Conservation (phyloP, 2,797 vertebrate species). For the Phoebastria nigripes region DNA sequence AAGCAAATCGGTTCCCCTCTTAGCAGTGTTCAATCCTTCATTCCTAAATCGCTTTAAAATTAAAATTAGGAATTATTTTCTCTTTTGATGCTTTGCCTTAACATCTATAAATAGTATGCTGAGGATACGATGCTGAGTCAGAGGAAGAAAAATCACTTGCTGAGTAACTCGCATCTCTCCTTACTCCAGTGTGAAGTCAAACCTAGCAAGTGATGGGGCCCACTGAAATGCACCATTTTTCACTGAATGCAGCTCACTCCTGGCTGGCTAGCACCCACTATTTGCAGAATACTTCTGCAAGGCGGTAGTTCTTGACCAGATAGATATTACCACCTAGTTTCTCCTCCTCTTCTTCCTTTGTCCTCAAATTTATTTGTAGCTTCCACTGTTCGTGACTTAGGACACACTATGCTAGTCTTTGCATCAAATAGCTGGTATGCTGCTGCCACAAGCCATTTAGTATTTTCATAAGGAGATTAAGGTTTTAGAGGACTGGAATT, state of each 20-base stretch:
- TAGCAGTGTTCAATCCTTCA: not conserved
- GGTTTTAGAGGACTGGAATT: not conserved
- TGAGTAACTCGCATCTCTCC: not conserved
- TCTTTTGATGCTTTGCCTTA: not conserved
- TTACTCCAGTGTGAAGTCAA: not conserved
- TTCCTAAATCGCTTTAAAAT: not conserved
- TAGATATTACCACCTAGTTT: not conserved
- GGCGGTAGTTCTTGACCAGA: not conserved
- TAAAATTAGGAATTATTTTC: not conserved
- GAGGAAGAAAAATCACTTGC: not conserved
- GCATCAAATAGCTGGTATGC: fast-evolving
- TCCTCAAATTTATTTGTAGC: not conserved
- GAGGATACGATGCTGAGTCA: not conserved
- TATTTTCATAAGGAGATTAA: not conserved
- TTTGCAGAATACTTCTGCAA: not conserved
- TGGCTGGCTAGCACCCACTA: not conserved
- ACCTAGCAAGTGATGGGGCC: not conserved
- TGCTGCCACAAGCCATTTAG: not conserved
- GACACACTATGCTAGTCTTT: fast-evolving
- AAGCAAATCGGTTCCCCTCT: not conserved
- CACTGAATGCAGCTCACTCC: not conserved
- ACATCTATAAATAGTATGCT: not conserved
- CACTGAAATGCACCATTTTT: not conserved
- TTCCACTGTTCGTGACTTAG: not conserved
- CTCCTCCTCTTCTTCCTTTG: not conserved